Percentiles rank a stretch among this genome's conserved stretches.
Evolutionary conservation across 2,113 vertebrate genomes (phyloP).

Genomic region (Hypomesus transpacificus): DNA sequence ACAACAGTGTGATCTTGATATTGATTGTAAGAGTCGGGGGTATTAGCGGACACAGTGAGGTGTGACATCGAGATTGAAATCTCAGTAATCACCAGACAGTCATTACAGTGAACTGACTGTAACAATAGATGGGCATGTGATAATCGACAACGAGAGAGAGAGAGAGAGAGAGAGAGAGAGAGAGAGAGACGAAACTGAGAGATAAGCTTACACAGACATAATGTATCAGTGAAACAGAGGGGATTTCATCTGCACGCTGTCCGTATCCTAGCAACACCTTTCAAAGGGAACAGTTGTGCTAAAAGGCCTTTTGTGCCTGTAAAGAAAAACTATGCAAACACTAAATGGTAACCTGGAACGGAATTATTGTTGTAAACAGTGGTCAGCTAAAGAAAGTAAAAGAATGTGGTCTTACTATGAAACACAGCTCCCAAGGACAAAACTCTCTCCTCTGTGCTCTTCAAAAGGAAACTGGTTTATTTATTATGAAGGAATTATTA

Average conservation of each 20-base stretch:
- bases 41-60: conserved; percentile 44
- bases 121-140: background rate
- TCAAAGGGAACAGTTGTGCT: conserved; percentile 67
- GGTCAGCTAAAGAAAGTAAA: background rate
- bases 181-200: conserved; percentile 5
- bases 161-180: no score
- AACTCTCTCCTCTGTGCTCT: background rate
- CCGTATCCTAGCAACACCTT: conserved; percentile 86
- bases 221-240: conserved; percentile 54
- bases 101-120: conserved; percentile 33
- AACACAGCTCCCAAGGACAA: background rate
- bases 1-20: conserved; percentile 46
- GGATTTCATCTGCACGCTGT: conserved; percentile 68
- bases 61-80: conserved; percentile 54
- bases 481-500: conserved; percentile 11
- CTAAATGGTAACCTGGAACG: conserved; percentile 54
- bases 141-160: no score
- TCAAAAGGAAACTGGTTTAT: background rate
- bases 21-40: conserved; percentile 53
- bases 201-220: conserved; percentile 28
- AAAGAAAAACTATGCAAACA: conserved; percentile 74
- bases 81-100: conserved; percentile 35
- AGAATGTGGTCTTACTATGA: background rate
- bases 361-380: conserved; percentile 19
- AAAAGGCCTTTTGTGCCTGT: conserved; percentile 60